phyloP scores from a whole-genome alignment of 2,797 vertebrate species.

The Ateles fusciceps region DNA sequence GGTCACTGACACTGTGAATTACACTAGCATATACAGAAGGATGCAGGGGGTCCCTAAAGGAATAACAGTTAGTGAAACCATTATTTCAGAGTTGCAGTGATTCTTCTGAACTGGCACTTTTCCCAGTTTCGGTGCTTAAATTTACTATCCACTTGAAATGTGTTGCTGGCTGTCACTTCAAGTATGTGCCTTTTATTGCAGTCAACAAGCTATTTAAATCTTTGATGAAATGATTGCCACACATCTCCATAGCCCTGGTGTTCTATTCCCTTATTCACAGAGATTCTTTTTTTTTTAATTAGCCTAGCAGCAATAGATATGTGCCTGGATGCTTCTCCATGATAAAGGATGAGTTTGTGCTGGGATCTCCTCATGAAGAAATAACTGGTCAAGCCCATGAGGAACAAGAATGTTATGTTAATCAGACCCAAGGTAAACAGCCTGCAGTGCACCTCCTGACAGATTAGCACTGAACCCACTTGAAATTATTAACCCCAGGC shows the following conservation, averaged over 20 bases:
- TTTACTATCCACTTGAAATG: not conserved
- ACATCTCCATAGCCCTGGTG: not conserved
- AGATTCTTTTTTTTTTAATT: not conserved
- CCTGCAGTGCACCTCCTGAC: not conserved
- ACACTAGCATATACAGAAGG: not conserved
- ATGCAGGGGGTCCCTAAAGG: too few species aligned
- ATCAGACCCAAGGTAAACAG: not conserved
- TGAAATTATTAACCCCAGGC: not conserved
- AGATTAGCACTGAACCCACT: not conserved
- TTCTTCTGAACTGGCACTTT: not conserved
- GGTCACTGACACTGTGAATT: not conserved
- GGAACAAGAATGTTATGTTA: accelerated
- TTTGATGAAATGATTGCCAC: not conserved
- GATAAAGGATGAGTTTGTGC: not conserved
- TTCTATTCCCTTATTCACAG: not conserved
- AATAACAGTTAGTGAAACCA: not conserved
- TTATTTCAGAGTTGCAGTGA: not conserved
- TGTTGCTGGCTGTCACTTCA: not conserved
- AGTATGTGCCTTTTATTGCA: not conserved
- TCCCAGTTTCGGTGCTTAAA: not conserved
- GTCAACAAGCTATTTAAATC: not conserved
- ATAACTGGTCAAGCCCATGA: not conserved
- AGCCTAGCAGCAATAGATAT: not conserved
- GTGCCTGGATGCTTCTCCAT: not conserved
- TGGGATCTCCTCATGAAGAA: not conserved